Base-by-base conservation (phyloP, 2,888 invertebrate genomes). In the Odontothrips loti region DNA sequence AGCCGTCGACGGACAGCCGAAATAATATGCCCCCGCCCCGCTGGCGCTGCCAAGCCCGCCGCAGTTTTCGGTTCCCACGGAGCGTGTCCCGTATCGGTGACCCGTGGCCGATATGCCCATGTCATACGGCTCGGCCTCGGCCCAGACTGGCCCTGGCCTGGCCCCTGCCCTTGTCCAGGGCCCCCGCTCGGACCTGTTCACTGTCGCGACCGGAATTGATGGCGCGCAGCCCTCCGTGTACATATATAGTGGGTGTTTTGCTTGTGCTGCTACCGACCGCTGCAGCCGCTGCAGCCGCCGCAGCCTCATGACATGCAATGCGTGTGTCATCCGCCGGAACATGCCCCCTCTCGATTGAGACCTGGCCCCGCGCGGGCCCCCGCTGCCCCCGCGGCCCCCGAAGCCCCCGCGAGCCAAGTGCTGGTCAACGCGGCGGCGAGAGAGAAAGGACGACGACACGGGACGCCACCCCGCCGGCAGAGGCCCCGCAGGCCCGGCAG, bases 221-320 rank as follows among this genome's bases (percentile, higher is more conserved):
- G 68, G 68, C 27, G 23, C 27, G 68, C 68, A n/a, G 23, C 23
- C 68, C 10, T 12, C 68, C 23, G 23, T 20, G 58, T 27, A 75
- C 68, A 75, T 27, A 75, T 27, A 75, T 75, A 75, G 68, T 75
- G 68, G 68, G 68, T 75, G 68, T 75, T 75, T 75, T 75, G 68
- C 68, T 75, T 75, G 68, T 75, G 68, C 68, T 75, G 68, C 68
- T 75, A 48, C 34, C 48, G 34, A 48, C 79, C 47, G 79, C 43
- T 43, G 34, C 34, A 79, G 81, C 51, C 6, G 9, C 23, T 11
- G 47, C 51, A 2, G 51, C 51, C 20, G 51, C 51, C 51, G 51
- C 79, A 79, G 48, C 79, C 20, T 9, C 58, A 34, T 15, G 17
- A 63, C 63, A 29, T 58, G 43, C 29, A 80, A 75, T 23, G 68